These are phyloP conservation scores for Galerucella nymphaeae DNA, from an alignment of 2,888 invertebrate genomes.

Conservation along the genomic window DNA sequence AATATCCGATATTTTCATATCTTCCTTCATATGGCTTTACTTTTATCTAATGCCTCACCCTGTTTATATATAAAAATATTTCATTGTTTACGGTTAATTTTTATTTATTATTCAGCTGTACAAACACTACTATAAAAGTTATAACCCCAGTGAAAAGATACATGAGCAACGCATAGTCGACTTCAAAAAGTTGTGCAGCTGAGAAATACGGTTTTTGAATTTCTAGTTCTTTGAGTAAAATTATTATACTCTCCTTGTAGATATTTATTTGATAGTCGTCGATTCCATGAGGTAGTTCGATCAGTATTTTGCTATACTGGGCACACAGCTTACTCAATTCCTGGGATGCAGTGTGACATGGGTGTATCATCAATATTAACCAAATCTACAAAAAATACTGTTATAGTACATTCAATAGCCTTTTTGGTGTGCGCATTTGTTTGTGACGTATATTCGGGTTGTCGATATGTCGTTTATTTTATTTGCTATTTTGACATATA, in stretches of 20 bases:
- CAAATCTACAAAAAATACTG: constrained; percentile 26
- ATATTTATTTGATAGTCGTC: constrained; percentile 21
- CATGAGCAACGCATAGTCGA: constrained; percentile 34
- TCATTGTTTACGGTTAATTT: too few relatives aligned
- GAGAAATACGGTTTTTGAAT: constrained; percentile 40
- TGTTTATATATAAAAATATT: too few relatives aligned
- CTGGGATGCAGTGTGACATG: constrained; percentile 28
- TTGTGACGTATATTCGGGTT: too few relatives aligned
- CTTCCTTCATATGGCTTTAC: too few relatives aligned
- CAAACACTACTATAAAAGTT: constrained; percentile 36
- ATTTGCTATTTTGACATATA: too few relatives aligned
- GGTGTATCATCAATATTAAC: constrained; percentile 25
- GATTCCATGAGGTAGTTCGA: constrained; percentile 33
- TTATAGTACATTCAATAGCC: too few relatives aligned
- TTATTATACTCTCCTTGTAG: constrained; percentile 27
- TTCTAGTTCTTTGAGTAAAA: constrained; percentile 31
- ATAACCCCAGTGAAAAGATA: constrained; percentile 39
- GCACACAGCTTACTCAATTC: constrained; percentile 25
- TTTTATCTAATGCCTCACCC: too few relatives aligned
- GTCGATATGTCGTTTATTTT: too few relatives aligned
- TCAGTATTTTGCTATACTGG: constrained; percentile 34
- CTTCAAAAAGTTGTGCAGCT: constrained; percentile 39
- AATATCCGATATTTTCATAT: too few relatives aligned
- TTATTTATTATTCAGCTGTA: constrained; percentile 22
- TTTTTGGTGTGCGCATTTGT: too few relatives aligned